Conservation (phyloP, 2,113 vertebrate species). For the Odontophorus gujanensis region DNA sequence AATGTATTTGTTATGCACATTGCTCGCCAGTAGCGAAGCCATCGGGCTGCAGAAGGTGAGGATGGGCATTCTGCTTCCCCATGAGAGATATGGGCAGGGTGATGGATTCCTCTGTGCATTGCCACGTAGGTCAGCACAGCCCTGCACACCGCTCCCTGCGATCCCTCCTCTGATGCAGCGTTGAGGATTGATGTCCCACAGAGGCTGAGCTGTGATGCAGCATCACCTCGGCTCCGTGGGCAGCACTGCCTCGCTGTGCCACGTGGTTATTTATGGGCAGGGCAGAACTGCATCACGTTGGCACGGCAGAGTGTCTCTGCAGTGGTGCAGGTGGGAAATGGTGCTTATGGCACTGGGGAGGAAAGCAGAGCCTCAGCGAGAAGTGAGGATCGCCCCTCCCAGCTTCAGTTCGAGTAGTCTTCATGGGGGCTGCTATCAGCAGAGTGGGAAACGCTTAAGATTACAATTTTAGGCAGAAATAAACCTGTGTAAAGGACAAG, state of each 20-base stretch:
- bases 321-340: neutral
- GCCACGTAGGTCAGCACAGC: fast-evolving
- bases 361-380: neutral
- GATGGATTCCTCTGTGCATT: neutral
- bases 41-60: fast-evolving
- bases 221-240: neutral
- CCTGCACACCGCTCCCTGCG: fast-evolving
- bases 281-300: fast-evolving
- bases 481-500: neutral
- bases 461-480: conserved; percentile 18
- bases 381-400: neutral
- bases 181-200: neutral
- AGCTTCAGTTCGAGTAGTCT: neutral
- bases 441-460: conserved; percentile 5
- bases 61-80: fast-evolving
- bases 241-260: neutral
- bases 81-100: fast-evolving
- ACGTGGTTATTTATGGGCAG: neutral
- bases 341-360: neutral
- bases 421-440: neutral
- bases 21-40: neutral
- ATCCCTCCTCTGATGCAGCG: fast-evolving
- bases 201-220: neutral
- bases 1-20: fast-evolving
- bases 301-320: neutral